Base-by-base conservation (phyloP, 2,888 invertebrate genomes). In the Leptopilina syphax region DNA sequence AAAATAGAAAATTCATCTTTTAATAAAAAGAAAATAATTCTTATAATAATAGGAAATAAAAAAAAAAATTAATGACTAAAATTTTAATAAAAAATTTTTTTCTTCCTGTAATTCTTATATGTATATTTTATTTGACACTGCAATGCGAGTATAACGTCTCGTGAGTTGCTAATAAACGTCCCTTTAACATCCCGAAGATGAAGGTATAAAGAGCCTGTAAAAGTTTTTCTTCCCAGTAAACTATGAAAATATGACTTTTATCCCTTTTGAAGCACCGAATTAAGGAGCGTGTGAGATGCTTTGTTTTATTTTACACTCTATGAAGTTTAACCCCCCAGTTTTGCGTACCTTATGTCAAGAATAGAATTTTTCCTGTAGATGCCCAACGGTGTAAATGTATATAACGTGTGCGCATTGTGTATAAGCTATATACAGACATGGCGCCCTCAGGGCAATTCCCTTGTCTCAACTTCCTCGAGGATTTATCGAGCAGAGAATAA, bases 371-470 rank as follows among this genome's bases (percentile, higher is more conserved):
- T 27, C 50, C 18, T 47, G 70, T 12, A n/a, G 70, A 47, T 13
- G 50, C 10, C 7, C 50, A 50, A 34, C 77, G 18, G 18, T 65
- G 18, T 27, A 34, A 34, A 34, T 4, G 24, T 44, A 9, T 77
- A 8, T 12, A 44, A 34, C 34, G 4, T n/a, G n/a, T 18, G 10
- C 41, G 50, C 9, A 65, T 63, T 63, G 65, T 76, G 70, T 65
- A 67, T 70, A 50, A 77, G 44, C 44, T 44, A 44, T 8, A 8
- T 80, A 81, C 81, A 67, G 79, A 79, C 65, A 77, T 79, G 27
- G 68, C 10, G 73, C 63, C 81, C 82, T 73, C 18, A 54, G 78
- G 76, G 66, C 76, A 65, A 67, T 81, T 65, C 77, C 24, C 47
- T 27, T 73, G 41, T 77, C 65, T 65, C 47, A 47, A 65, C 63